Evolutionary conservation across 2,113 vertebrate species (phyloP), one percentile per base, ranked within the genome.

Genomic region (Oenanthe melanoleuca): DNA sequence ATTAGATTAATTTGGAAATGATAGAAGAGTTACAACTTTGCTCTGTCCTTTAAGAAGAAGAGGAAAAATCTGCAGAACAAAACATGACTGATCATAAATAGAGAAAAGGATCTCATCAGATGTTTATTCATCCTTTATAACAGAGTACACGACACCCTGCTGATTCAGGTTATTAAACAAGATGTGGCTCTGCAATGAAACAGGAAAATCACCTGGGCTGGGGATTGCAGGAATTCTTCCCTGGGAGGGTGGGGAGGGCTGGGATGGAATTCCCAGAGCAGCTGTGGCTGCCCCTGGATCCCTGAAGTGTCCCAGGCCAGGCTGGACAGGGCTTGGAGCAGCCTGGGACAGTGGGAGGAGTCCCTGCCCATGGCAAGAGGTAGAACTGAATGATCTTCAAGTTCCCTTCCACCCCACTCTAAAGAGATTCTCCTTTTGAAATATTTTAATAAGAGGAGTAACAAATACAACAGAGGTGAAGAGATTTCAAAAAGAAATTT

Each of bases 1-100:
- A 95, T 95, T 69, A 67, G 95, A 92, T 92, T 96, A 94, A 97
- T 86, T 72, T 37, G 34, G 65, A 81, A 89, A 89, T 11, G 63
- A 57, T 29, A 64, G 31, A 69, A 92, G n/a, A 94, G 72, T 44
- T 77, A 60, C 73, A 75, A 44, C 81, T 86, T 81, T 56, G 11
- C 73, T 56, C 66, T 49, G 92, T 81, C 65, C 65, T 90, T 80
- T 84, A 91, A 55, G 45, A 63, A 10, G 72, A 57, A 44, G 12
- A 29, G 37, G 72, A 66, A 63, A 79, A 60, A 70, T 11, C 14
- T 6, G 64, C 45, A 34, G 90, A 92, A 86, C 63, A 52, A 86
- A 86, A 83, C 75, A 72, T 13, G 90, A 93, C 86, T 24, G 53
- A 89, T 88, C 59, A 67, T 74, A 95, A 96, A 96, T 6, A 77